phyloP scores from a whole-genome alignment of 2,888 invertebrate genomes.

The Melipona bicolor region DNA sequence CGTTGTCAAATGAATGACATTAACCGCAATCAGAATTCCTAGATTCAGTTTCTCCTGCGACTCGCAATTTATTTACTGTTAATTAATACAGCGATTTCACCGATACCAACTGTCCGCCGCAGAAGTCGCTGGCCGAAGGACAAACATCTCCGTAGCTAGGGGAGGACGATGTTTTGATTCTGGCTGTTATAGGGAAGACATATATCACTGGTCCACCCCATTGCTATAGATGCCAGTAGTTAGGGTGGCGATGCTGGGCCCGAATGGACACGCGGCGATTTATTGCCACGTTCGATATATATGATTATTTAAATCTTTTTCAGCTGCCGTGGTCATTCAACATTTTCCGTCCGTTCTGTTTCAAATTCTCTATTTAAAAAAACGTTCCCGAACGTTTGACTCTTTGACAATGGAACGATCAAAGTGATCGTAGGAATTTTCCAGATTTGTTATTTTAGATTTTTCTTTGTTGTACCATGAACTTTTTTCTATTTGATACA shows the following conservation, averaged over 20 bases:
- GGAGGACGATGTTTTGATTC: conserved; percentile 81
- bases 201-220: conserved; percentile 80
- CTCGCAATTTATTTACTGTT: conserved; percentile 57
- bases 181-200: conserved; percentile 82
- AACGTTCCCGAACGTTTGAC: too few relatives aligned
- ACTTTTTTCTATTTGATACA: too few relatives aligned
- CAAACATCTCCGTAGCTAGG: conserved; percentile 72
- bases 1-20: conserved; percentile 22
- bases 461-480: too few relatives aligned
- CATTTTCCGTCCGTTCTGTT: not conserved
- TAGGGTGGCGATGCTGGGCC: conserved; percentile 73
- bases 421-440: too few relatives aligned
- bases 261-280: conserved; percentile 77
- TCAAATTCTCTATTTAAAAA: not conserved
- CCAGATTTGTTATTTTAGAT: too few relatives aligned
- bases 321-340: conserved; percentile 28
- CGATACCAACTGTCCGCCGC: conserved; percentile 66
- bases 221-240: conserved; percentile 77
- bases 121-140: conserved; percentile 63
- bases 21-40: conserved; percentile 12
- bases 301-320: conserved; percentile 79
- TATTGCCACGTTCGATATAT: conserved; percentile 77
- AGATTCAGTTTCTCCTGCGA: conserved; percentile 16
- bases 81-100: conserved; percentile 71
- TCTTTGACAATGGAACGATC: too few relatives aligned